phyloP scores from a whole-genome alignment of 2,113 vertebrate genomes.

The Herpetotheres cachinnans region DNA sequence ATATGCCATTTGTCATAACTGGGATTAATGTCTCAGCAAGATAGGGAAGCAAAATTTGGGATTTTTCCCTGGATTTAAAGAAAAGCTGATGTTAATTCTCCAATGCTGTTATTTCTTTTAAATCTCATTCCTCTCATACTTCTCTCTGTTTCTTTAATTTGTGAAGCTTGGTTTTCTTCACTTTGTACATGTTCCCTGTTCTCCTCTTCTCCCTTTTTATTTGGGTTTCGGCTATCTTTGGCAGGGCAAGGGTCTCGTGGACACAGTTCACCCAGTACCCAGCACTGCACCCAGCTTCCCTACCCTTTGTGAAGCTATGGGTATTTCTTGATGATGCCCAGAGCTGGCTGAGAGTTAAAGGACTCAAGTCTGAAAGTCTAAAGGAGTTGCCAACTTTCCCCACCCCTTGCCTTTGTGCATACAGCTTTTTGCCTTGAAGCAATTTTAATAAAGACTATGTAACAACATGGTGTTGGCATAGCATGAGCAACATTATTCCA shows the following conservation, averaged over 20 bases:
- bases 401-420: constrained; percentile 14
- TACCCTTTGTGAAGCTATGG: not conserved
- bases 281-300: not conserved
- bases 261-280: not conserved
- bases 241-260: fast-evolving
- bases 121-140: not conserved
- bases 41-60: not conserved
- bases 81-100: not conserved
- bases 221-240: not conserved
- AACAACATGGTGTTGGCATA: constrained; percentile 44
- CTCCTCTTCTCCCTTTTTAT: not conserved
- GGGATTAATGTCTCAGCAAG: not conserved
- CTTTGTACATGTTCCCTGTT: not conserved
- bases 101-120: not conserved
- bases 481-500: constrained; percentile 49
- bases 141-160: not conserved
- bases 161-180: not conserved
- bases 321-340: not conserved
- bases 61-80: not conserved
- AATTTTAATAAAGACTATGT: constrained; percentile 30
- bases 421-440: constrained; percentile 9
- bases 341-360: not conserved
- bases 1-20: not conserved
- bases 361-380: not conserved
- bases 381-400: not conserved